Base-by-base conservation (phyloP, 37 sponge, comb jelly and placozoan genomes). In the Aphrocallistes beatrix region DNA sequence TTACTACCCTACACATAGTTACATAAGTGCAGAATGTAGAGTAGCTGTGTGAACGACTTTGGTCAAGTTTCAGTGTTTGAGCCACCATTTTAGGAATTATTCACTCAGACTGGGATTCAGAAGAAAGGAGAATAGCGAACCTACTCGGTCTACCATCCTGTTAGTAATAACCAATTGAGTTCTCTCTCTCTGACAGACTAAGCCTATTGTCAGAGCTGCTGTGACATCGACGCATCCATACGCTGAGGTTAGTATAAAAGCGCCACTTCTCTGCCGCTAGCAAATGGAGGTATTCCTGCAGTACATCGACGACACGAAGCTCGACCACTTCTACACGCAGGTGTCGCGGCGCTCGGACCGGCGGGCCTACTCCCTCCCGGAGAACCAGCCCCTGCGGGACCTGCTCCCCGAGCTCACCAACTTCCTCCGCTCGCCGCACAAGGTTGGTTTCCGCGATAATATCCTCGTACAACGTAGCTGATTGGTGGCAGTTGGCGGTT, bases 121-220 rank as follows among this genome's bases (percentile, higher is more conserved):
- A n/a, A n/a, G n/a, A n/a, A n/a, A n/a, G n/a, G n/a, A n/a, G n/a
- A n/a, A n/a, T n/a, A n/a, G n/a, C n/a, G n/a, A n/a, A n/a, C n/a
- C n/a, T n/a, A n/a, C n/a, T n/a, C n/a, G n/a, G n/a, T n/a, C n/a
- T n/a, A n/a, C n/a, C n/a, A n/a, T n/a, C n/a, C n/a, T n/a, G n/a
- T n/a, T n/a, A n/a, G n/a, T n/a, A n/a, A n/a, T n/a, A n/a, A n/a
- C n/a, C n/a, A n/a, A n/a, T n/a, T n/a, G n/a, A n/a, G n/a, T n/a
- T n/a, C n/a, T n/a, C 86, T 49, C 93, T 96, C 92, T 96, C 93
- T 0, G 96, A 92, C 83, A 88, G 88, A 82, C 93, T 96, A 23
- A 93, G 83, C 49, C 92, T 94, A 81, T 96, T 96, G 85, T 90
- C 86, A 84, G 93, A 93, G 39, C 96, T 94, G 38, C 96, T 94